Conservation (phyloP, 1,140 invertebrate species). For the Drosophila insularis region DNA sequence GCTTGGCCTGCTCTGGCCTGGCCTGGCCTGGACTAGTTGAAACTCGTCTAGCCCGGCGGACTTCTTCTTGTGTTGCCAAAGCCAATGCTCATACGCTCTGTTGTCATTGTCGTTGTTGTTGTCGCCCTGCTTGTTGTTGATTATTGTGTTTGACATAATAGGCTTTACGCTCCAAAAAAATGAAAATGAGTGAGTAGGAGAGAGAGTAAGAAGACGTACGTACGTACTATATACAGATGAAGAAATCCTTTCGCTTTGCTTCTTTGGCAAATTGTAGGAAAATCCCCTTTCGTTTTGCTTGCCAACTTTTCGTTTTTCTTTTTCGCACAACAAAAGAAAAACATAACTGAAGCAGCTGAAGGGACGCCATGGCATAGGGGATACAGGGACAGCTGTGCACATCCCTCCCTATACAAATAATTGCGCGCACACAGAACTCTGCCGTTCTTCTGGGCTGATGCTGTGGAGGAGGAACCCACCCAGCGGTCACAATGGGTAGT, state of each 20-base stretch:
- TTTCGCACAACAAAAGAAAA: constrained; percentile 17
- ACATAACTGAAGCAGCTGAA: constrained; percentile 1
- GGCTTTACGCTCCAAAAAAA: constrained; percentile 80
- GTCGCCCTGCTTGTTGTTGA: constrained; percentile 62
- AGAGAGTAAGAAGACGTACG: constrained; percentile 31
- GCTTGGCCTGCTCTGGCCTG: not conserved
- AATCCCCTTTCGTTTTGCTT: constrained; percentile 59
- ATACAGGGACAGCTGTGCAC: constrained; percentile 27
- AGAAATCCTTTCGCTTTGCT: constrained; percentile 69
- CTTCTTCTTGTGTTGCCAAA: constrained; percentile 15
- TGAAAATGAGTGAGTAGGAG: constrained; percentile 14
- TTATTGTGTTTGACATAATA: constrained; percentile 82
- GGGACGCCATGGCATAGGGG: constrained; percentile 27
- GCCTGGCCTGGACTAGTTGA: not conserved
- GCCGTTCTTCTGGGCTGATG: not conserved
- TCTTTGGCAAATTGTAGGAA: constrained; percentile 77
- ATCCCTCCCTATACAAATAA: constrained; percentile 72
- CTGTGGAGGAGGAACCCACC: constrained; percentile 26
- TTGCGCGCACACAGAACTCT: constrained; percentile 56
- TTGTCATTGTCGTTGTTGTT: constrained; percentile 50
- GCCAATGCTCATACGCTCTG: constrained; percentile 64
- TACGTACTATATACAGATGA: constrained; percentile 1
- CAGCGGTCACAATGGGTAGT: constrained; percentile 26
- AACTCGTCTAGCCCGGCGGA: constrained; percentile 6
- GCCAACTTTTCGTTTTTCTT: constrained; percentile 44